A percentile compares a stretch with the other conserved stretches of the same genome.
These are phyloP conservation scores for Hypsibius dujardini DNA, from an alignment of 1,140 invertebrate genomes.

Conservation along the genomic window DNA sequence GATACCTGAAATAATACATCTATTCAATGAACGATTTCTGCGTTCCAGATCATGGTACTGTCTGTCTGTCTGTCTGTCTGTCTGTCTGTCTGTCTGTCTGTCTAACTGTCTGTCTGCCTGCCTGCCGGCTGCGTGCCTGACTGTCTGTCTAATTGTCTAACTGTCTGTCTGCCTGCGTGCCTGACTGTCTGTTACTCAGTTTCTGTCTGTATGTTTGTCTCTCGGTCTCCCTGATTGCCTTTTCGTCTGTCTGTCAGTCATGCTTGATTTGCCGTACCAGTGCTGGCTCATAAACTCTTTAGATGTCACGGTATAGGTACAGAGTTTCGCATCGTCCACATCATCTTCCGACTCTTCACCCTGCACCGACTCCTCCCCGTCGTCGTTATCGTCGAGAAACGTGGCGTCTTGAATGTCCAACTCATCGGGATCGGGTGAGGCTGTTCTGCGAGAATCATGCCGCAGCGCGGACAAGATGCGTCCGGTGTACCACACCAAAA, in stretches of 20 bases:
- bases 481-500: constrained; percentile 19
- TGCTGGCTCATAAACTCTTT: constrained; percentile 95
- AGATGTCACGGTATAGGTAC: constrained; percentile 86
- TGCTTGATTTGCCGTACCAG: too few relatives aligned
- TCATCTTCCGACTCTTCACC: constrained; percentile 66
- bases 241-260: too few relatives aligned
- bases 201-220: too few relatives aligned
- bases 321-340: constrained; percentile 57
- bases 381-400: constrained; percentile 6
- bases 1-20: constrained; percentile 48
- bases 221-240: too few relatives aligned
- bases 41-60: too few relatives aligned
- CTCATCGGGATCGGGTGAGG: constrained; percentile 16
- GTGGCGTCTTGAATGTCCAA: constrained; percentile 11
- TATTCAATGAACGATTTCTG: background rate
- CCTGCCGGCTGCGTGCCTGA: too few relatives aligned
- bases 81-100: too few relatives aligned
- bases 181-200: too few relatives aligned
- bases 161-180: too few relatives aligned
- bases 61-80: too few relatives aligned
- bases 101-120: too few relatives aligned
- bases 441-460: constrained; percentile 16
- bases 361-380: constrained; percentile 20
- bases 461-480: background rate
- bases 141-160: too few relatives aligned